Evolutionary conservation across 2,888 invertebrate genomes (phyloP), one percentile per base, ranked within the genome.

Genomic region (Xestia xanthographa): DNA sequence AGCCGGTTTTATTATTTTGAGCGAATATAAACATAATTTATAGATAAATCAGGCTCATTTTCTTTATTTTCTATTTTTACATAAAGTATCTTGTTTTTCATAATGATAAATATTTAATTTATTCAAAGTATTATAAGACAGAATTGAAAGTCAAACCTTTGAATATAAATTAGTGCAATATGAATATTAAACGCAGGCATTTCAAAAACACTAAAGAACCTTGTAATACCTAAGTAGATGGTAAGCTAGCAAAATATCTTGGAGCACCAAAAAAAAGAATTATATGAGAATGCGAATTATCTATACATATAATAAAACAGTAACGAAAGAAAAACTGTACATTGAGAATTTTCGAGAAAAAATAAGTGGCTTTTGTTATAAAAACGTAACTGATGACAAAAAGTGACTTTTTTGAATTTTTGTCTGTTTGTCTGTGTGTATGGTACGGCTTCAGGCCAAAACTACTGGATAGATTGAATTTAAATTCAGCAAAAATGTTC

Each of bases 1-100:
- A 79, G 66, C 63, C 29, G 62, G 62, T 83, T 81, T 82, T 82
- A 80, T 80, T 82, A 82, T 73, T 79, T 78, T 70, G 26, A 67
- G 22, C 5, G 48, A 79, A 70, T 53, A 62, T 20, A 58, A 38
- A 63, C 50, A 53, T 63, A 65, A 66, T 60, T 72, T 50, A 20
- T 53, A 45, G 12, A 66, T 75, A 75, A 75, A 79, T 81, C 81
- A 43, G 29, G 38, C 43, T 45, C 5, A 12, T 50, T 26, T 50
- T 29, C 14, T 48, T 69, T 41, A 12, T 60, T 77, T 41, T 43
- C 9, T 1, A 2, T 34, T 60, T 43, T 45, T 26, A 1, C 1
- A 4, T 22, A 17, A 8, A 41, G 8, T 14, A 48, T 11, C n/a
- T 22, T n/a, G 1, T n/a, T n/a, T 62, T 26, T 41, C 1, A 43